phyloP scores from a whole-genome alignment of 92 coral and sea anemone species.

The Phenganax subtilis region DNA sequence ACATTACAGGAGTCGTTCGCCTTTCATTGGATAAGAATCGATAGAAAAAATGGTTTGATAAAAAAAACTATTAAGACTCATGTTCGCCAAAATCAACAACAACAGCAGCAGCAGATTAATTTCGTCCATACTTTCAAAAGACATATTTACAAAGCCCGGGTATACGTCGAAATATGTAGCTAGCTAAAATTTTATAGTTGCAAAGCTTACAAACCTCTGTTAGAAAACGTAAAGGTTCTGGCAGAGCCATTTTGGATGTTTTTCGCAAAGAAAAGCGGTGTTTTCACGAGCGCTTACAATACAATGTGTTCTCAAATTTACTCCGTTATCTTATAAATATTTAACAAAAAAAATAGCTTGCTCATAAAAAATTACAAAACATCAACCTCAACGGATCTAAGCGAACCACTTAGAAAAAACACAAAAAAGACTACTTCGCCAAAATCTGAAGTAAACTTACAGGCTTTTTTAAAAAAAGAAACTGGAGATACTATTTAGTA shows the following conservation, averaged over 20 bases:
- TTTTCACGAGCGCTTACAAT: not conserved
- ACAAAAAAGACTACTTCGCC: not conserved
- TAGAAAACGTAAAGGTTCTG: not conserved
- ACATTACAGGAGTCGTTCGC: too few species aligned
- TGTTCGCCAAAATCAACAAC: constrained; percentile 8
- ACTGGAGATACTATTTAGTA: not conserved
- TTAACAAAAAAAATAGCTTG: constrained; percentile 6
- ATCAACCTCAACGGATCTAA: not conserved
- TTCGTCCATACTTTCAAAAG: not conserved
- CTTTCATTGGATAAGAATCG: not conserved
- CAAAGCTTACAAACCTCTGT: constrained; percentile 1
- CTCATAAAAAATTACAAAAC: constrained; percentile 15
- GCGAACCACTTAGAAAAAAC: not conserved
- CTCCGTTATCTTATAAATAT: not conserved
- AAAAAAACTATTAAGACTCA: not conserved
- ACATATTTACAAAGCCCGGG: too few species aligned
- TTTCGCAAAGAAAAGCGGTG: not conserved
- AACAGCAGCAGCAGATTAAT: not conserved
- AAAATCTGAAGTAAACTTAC: not conserved
- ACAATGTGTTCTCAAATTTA: not conserved
- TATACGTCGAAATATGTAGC: too few species aligned
- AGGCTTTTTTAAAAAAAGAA: not conserved
- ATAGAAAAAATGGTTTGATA: not conserved
- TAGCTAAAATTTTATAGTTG: not conserved
- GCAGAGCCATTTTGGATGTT: constrained; percentile 2